Evolutionary conservation across 2,113 vertebrate species (phyloP), one percentile per base, ranked within the genome.

Genomic region (Garra rufa): DNA sequence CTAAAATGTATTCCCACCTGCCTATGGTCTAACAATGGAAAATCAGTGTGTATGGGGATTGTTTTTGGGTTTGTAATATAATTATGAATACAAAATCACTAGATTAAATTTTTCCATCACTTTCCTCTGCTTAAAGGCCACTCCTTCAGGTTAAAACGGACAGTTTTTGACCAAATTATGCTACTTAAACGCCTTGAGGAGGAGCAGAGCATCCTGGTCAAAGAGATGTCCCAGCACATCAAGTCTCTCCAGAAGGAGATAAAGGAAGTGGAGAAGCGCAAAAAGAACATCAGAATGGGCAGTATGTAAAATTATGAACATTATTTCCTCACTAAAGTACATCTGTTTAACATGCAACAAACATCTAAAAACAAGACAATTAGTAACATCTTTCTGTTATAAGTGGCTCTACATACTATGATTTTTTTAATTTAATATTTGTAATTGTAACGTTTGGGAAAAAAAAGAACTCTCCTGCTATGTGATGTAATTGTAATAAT

Each of bases 161-260:
- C 59, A 11, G 3, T 28, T 63, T 63, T 63, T 63, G 59, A 63
- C 59, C 59, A 63, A 63, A 63, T 10, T 0, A 63, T 63, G 59
- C 59, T 63, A 63, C 9, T 63, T 63, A 63, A 10, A 63, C 3
- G 11, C n/a, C 59, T 63, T 28, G 59, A 63, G 11, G 59, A 63
- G 24, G 59, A 63, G 59, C n/a, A 63, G 59, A 63, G 59, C 59
- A 63, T 63, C 59, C 59, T 63, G n/a, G 59, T 63, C 9, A 63
- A 63, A 10, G 59, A 63, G 59, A 63, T 44, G 43, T 44, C 43
- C 8, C 9, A 44, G 43, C 43, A 44, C 43, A 44, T 44, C 43
- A 44, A 8, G 59, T 63, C 59, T 63, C n/a, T 63, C n/a, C 59
- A 10, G 3, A 28, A 63, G 24, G 24, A 63, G 24, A 14, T 63